phyloP scores from a whole-genome alignment of 2,888 invertebrate genomes.

The Sarcophaga caerulescens region DNA sequence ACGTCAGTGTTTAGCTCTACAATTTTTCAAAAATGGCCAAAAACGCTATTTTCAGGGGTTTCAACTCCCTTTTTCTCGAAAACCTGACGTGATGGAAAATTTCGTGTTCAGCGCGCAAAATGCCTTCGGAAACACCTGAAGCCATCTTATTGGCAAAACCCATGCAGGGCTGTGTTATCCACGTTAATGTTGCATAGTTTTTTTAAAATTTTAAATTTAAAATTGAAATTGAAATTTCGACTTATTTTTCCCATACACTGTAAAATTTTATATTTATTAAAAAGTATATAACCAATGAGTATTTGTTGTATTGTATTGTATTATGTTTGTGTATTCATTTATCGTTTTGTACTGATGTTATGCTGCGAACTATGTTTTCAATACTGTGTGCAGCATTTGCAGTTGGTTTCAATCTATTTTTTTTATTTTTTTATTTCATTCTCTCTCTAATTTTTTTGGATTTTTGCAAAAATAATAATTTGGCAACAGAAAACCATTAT shows the following conservation, averaged over 20 bases:
- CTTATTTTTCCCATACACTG: background rate
- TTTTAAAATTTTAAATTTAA: too few relatives aligned
- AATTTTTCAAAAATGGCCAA: too few relatives aligned
- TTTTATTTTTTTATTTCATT: background rate
- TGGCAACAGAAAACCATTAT: conserved; percentile 59
- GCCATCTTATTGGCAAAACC: too few relatives aligned
- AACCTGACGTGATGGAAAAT: too few relatives aligned
- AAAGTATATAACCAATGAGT: background rate
- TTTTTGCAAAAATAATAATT: conserved; percentile 50
- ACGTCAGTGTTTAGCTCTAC: too few relatives aligned
- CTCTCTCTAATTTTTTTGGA: background rate
- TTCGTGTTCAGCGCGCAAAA: too few relatives aligned
- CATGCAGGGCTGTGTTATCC: too few relatives aligned
- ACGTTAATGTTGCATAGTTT: too few relatives aligned
- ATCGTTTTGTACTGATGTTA: background rate
- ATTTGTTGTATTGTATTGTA: conserved; percentile 11
- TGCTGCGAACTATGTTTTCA: conserved; percentile 16
- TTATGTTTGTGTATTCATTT: conserved; percentile 9
- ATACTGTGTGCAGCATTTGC: conserved; percentile 38
- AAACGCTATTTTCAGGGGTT: too few relatives aligned
- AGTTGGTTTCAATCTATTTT: conserved; percentile 10
- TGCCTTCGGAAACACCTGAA: too few relatives aligned
- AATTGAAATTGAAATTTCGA: too few relatives aligned
- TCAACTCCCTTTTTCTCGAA: too few relatives aligned
- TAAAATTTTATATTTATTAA: conserved; percentile 3